Percentiles rank a stretch among this genome's conserved stretches.
phyloP scores from a whole-genome alignment of 2,888 invertebrate genomes.

The Nesidiocoris tenuis region DNA sequence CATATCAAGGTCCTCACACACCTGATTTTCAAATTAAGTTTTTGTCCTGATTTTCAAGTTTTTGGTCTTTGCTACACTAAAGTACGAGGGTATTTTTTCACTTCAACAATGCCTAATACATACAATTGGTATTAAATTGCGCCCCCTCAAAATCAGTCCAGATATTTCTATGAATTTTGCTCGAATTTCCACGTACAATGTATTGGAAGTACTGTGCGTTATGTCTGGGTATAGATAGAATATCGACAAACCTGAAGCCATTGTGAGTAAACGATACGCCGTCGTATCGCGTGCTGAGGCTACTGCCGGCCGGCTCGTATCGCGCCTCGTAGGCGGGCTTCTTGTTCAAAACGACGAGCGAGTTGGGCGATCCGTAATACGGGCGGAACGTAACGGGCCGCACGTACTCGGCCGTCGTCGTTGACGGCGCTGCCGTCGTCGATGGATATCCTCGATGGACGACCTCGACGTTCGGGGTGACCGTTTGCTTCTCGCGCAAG shows the following conservation, averaged over 20 bases:
- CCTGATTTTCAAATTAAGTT: too few species aligned
- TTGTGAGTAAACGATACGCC: conserved; percentile 75
- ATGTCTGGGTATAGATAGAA: too few species aligned
- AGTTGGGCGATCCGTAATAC: conserved; percentile 47
- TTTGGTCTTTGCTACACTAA: too few species aligned
- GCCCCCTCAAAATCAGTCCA: too few species aligned
- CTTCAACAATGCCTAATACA: too few species aligned
- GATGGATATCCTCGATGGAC: conserved; percentile 47
- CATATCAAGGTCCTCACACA: too few species aligned
- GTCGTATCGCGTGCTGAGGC: conserved; percentile 59
- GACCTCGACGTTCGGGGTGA: conserved; percentile 36
- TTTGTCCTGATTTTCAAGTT: too few species aligned
- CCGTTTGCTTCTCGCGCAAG: conserved; percentile 45
- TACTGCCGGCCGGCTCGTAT: conserved; percentile 29
- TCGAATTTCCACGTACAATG: too few species aligned
- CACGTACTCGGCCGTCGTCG: conserved; percentile 50
- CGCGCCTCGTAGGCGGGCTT: conserved; percentile 39
- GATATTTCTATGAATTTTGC: too few species aligned
- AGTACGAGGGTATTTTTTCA: too few species aligned
- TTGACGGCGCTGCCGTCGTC: conserved; percentile 44
- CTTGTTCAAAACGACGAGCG: conserved; percentile 43
- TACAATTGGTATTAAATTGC: too few species aligned
- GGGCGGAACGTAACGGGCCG: conserved; percentile 54
- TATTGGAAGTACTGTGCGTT: too few species aligned
- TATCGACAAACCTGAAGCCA: conserved; percentile 78